Conservation (phyloP, 2,888 invertebrate genomes). For the Cremastinae sp. region DNA sequence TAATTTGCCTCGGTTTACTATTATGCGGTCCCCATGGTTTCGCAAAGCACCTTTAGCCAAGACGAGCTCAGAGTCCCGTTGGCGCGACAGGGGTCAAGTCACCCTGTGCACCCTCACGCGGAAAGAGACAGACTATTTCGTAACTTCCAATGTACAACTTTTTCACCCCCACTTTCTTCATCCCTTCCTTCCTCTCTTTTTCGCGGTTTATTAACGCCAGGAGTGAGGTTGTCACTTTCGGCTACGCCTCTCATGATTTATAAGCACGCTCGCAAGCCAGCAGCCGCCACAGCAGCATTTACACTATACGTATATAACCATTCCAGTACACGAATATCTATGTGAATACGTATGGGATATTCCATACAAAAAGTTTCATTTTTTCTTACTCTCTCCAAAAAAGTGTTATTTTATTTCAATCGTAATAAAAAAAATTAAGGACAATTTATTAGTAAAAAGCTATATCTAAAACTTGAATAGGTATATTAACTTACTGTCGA, state of each 20-base stretch:
- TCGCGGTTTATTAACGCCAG: conserved; percentile 74
- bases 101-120: conserved; percentile 27
- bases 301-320: conserved; percentile 1
- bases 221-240: conserved; percentile 75
- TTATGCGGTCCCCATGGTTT: conserved; percentile 1
- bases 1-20: conserved; percentile 25
- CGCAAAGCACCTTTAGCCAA: conserved; percentile 40
- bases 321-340: neutral
- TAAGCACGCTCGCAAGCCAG: conserved; percentile 62
- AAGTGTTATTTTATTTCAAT: neutral
- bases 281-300: conserved; percentile 52
- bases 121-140: conserved; percentile 40
- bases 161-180: conserved; percentile 44
- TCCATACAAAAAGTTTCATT: neutral
- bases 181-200: conserved; percentile 34
- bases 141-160: conserved; percentile 59
- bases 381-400: neutral
- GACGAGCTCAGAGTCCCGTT: conserved; percentile 28
- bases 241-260: conserved; percentile 76
- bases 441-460: neutral
- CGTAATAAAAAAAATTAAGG: neutral
- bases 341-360: conserved; percentile 2
- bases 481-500: too few species aligned
- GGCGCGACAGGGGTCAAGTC: conserved; percentile 55
- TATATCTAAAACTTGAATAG: too few species aligned